phyloP scores from a whole-genome alignment of 1,140 invertebrate genomes.

The Cydia splendana region DNA sequence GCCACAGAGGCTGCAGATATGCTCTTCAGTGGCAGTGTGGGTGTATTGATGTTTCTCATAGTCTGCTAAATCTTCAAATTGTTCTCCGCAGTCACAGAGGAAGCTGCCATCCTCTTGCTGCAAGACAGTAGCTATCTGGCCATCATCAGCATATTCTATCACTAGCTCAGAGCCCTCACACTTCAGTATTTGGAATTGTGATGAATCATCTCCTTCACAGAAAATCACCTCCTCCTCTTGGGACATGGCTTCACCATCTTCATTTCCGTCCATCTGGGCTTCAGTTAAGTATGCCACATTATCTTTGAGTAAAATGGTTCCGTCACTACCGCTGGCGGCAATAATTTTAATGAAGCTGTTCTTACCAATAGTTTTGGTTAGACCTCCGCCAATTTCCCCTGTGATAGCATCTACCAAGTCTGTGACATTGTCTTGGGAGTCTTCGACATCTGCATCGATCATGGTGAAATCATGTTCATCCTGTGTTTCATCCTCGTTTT shows the following conservation, averaged over 20 bases:
- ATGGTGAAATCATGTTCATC: constrained; percentile 43
- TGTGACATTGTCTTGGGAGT: constrained; percentile 42
- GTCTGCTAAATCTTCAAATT: constrained; percentile 64
- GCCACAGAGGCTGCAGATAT: constrained; percentile 76
- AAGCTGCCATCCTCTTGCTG: constrained; percentile 74
- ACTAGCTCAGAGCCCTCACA: constrained; percentile 72
- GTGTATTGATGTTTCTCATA: constrained; percentile 72
- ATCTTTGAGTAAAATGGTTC: constrained; percentile 27
- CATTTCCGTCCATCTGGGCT: constrained; percentile 50
- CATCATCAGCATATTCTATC: constrained; percentile 72
- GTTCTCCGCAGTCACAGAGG: constrained; percentile 74
- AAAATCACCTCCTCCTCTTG: constrained; percentile 72
- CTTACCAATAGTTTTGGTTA: constrained; percentile 1
- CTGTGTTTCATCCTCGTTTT: constrained; percentile 43
- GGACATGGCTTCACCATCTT: constrained; percentile 51
- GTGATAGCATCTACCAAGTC: constrained; percentile 41
- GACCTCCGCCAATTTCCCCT: constrained; percentile 24
- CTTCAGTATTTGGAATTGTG: constrained; percentile 71
- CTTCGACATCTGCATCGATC: constrained; percentile 39
- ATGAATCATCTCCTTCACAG: constrained; percentile 72
- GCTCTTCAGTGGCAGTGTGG: constrained; percentile 71
- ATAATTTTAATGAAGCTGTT: constrained; percentile 62
- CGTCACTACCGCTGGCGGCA: constrained; percentile 48
- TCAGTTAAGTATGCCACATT: constrained; percentile 59
- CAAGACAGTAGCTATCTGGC: constrained; percentile 66